Evolutionary conservation across 2,888 invertebrate genomes (phyloP).

Genomic region (Panzeria rudis): DNA sequence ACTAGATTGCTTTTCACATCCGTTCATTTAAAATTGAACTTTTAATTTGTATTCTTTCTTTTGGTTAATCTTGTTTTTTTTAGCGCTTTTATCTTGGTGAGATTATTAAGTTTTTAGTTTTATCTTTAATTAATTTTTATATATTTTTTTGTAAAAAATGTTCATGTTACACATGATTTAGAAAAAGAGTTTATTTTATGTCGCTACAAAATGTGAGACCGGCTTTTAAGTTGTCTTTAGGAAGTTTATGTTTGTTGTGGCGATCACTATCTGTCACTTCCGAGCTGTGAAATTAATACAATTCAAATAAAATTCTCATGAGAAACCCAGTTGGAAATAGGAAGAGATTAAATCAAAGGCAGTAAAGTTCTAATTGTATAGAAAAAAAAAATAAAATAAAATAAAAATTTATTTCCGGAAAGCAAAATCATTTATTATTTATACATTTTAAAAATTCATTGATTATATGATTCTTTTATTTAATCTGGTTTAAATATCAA

Average conservation of each 20-base stretch:
- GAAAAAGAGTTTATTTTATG: not conserved
- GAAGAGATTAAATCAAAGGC: not conserved
- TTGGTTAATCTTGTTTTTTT: slow-evolving; percentile 21
- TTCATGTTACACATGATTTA: slow-evolving; percentile 36
- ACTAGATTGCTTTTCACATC: not conserved
- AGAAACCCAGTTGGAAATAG: slow-evolving; percentile 35
- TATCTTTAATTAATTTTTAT: slow-evolving; percentile 33
- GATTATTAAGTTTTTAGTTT: slow-evolving; percentile 17
- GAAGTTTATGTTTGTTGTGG: slow-evolving; percentile 40
- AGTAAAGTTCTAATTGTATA: not conserved
- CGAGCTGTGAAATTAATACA: slow-evolving; percentile 31
- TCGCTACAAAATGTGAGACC: not conserved
- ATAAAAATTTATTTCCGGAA: not conserved
- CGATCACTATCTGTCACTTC: slow-evolving; percentile 45
- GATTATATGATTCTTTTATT: not conserved
- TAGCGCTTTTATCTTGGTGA: not conserved
- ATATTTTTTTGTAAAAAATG: slow-evolving; percentile 6
- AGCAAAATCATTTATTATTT: slow-evolving; percentile 1
- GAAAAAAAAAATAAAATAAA: not conserved
- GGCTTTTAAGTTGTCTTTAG: not conserved
- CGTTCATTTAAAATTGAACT: slow-evolving; percentile 12
- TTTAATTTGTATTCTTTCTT: slow-evolving; percentile 1
- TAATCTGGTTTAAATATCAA: too few species aligned
- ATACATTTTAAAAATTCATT: not conserved
- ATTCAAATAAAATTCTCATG: slow-evolving; percentile 37